A percentile compares a stretch with the other conserved stretches of the same genome.
These are phyloP conservation scores for Melospiza melodia DNA, from an alignment of 2,113 vertebrate genomes.

Conservation along the genomic window DNA sequence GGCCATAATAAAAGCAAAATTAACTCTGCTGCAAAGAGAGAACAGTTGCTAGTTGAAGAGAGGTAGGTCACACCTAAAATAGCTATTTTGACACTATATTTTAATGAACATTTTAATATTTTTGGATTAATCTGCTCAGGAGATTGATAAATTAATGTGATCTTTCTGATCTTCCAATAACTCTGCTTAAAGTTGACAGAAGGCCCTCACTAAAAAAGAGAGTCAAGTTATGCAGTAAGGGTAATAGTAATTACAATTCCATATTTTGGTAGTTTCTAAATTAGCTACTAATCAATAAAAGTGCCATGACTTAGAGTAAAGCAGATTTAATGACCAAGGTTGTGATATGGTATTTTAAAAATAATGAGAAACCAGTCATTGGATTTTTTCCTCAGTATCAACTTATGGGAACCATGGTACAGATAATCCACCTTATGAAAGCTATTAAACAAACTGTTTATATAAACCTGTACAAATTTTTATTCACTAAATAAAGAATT, in stretches of 20 bases:
- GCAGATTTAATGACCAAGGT: not conserved
- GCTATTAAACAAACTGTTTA: not conserved
- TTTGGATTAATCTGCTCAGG: not conserved
- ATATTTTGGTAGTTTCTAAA: not conserved
- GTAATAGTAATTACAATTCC: not conserved
- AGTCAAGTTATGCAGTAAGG: not conserved
- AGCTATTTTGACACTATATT: not conserved
- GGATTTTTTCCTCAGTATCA: not conserved
- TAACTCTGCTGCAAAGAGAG: not conserved
- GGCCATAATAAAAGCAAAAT: conserved; percentile 39
- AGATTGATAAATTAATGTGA: not conserved
- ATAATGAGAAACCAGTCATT: not conserved
- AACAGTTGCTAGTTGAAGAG: not conserved
- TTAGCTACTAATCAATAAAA: not conserved
- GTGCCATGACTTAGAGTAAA: not conserved
- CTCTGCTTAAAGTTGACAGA: not conserved
- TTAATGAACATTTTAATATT: not conserved
- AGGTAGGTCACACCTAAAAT: not conserved
- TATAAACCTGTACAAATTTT: not conserved
- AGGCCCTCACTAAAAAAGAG: not conserved
- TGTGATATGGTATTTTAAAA: not conserved
- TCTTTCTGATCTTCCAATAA: not conserved
- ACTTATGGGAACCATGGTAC: not conserved
- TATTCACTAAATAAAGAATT: not conserved
- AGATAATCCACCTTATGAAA: not conserved